Evolutionary conservation across 2,888 invertebrate species (phyloP), one percentile per base, ranked within the genome.

Genomic region (Volucella inflata): DNA sequence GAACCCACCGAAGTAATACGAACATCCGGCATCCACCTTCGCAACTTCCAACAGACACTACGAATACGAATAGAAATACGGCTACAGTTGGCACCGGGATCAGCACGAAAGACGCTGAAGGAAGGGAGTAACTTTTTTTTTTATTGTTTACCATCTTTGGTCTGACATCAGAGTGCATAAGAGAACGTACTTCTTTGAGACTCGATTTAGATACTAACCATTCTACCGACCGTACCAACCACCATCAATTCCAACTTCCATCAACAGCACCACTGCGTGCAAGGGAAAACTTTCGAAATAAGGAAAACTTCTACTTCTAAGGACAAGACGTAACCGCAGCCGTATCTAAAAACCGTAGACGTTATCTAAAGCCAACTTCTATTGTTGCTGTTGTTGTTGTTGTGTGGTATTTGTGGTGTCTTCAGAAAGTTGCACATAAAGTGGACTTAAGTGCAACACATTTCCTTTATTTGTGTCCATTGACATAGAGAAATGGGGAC

Each of bases 391-490:
- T 30, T 71, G 51, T 60, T 30, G 30, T 30, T 30, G 30, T 1
- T 30, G 30, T 30, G 30, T 30, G 30, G 30, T 30, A 6, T 30
- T 30, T 30, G 59, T 51, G 84, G 59, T 79, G 71, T 67, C 46
- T 71, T 42, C 53, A 42, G 17, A 50, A 67, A 71, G 55, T 60
- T 60, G 55, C 55, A 84, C 75, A 71, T 80, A 80, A 84, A 84
- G 84, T 80, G 84, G 71, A 80, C 84, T 84, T 84, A 80, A 84
- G 84, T 84, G 84, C 84, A 84, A 76, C 80, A 80, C 84, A 84
- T 84, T 84, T 76, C 67, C 71, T 80, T 80, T 84, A 84, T 76
- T 84, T 71, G 80, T 75, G 80, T 65, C 75, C 71, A 80, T 75
- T 80, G 75, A 84, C 60, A 84, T 71, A 65, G 55, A 80, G 71